A percentile compares a stretch with the other conserved stretches of the same genome.
phyloP scores from a whole-genome alignment of 1,140 invertebrate genomes.

The Theocolax elegans region DNA sequence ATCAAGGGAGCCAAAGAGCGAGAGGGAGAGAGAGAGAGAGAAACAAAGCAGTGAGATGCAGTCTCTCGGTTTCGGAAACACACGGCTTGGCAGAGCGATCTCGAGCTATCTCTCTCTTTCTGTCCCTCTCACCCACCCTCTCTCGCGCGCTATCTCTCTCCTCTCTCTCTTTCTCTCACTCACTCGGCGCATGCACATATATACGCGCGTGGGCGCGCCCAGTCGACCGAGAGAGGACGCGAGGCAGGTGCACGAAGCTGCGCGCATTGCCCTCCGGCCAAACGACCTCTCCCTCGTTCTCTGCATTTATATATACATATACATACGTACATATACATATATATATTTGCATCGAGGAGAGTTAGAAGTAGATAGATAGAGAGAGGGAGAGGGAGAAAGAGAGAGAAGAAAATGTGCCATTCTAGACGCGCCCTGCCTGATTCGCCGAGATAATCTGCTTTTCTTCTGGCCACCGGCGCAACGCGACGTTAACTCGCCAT shows the following conservation, averaged over 20 bases:
- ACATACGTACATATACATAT: too few species aligned
- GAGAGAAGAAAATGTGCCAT: slow-evolving; percentile 37
- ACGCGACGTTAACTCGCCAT: slow-evolving; percentile 15
- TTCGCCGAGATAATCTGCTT: slow-evolving; percentile 47
- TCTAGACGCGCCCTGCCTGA: slow-evolving; percentile 33
- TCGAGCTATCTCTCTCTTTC: not conserved
- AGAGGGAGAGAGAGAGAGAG: slow-evolving; percentile 10
- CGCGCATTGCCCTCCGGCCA: slow-evolving; percentile 24
- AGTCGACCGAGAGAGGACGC: slow-evolving; percentile 38
- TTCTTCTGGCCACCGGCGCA: slow-evolving; percentile 21
- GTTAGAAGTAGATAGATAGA: too few species aligned
- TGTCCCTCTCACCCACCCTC: not conserved
- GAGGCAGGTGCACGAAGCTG: slow-evolving; percentile 52
- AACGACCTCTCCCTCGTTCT: not conserved
- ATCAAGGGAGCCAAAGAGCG: slow-evolving; percentile 18
- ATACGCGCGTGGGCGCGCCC: slow-evolving; percentile 35
- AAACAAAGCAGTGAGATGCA: not conserved
- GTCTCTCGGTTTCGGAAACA: slow-evolving; percentile 4
- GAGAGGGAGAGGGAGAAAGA: slow-evolving; percentile 22
- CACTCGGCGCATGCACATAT: not conserved
- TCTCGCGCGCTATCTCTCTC: not conserved
- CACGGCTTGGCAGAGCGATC: too few species aligned
- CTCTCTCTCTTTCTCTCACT: not conserved
- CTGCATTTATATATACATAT: too few species aligned
- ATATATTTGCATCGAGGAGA: too few species aligned